A percentile compares a stretch with the other conserved stretches of the same genome.
phyloP scores from a whole-genome alignment of 2,888 invertebrate genomes.

The Tiphia femorata region DNA sequence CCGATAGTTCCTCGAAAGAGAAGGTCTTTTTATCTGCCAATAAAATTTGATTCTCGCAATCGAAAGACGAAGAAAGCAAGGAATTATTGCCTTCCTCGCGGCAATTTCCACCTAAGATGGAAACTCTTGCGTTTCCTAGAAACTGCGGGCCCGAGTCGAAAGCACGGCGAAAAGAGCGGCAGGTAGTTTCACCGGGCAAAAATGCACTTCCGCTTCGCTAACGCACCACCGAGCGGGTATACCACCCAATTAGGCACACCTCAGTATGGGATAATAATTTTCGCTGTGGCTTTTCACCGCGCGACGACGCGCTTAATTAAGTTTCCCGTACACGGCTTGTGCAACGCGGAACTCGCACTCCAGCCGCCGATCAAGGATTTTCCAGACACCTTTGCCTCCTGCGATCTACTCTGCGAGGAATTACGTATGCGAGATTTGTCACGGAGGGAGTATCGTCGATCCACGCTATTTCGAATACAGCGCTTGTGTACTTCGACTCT shows the following conservation, averaged over 20 bases:
- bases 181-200: conserved; percentile 21
- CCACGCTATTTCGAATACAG: too few relatives aligned
- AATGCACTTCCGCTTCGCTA: conserved; percentile 24
- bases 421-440: too few relatives aligned
- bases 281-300: conserved; percentile 20
- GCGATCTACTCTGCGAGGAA: too few relatives aligned
- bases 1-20: too few relatives aligned
- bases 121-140: neutral
- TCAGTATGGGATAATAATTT: conserved; percentile 33
- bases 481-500: too few relatives aligned
- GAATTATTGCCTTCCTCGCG: too few relatives aligned
- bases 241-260: conserved; percentile 30
- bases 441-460: too few relatives aligned
- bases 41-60: too few relatives aligned
- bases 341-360: conserved; percentile 10
- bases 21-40: too few relatives aligned
- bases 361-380: conserved; percentile 29
- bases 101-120: conserved; percentile 29
- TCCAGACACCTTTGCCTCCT: too few relatives aligned
- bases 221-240: conserved; percentile 9
- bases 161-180: conserved; percentile 14
- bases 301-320: conserved; percentile 1
- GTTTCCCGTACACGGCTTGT: conserved; percentile 21
- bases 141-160: too few relatives aligned
- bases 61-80: too few relatives aligned